Conservation (phyloP, 2,888 invertebrate species). For the Ypsolopha sequella region DNA sequence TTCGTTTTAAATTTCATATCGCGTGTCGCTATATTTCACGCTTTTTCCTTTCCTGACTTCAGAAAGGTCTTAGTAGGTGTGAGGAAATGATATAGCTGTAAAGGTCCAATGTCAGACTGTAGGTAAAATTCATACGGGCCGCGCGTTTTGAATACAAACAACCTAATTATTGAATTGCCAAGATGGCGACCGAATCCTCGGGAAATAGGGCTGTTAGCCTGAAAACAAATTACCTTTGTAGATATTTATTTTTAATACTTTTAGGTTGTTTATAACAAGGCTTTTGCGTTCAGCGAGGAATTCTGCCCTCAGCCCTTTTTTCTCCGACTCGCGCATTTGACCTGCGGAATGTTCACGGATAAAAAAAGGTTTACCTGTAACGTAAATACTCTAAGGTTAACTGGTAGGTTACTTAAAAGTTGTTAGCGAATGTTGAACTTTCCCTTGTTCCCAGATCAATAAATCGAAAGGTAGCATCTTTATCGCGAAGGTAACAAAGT, state of each 20-base stretch:
- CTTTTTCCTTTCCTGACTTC: slow-evolving; percentile 18
- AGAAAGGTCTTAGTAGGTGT: slow-evolving; percentile 36
- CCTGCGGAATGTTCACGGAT: too few relatives aligned
- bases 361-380: too few relatives aligned
- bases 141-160: slow-evolving; percentile 58
- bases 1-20: slow-evolving; percentile 47
- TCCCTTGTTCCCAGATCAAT: slow-evolving; percentile 32
- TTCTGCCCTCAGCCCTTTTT: too few relatives aligned
- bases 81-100: slow-evolving; percentile 62
- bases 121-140: slow-evolving; percentile 65
- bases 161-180: slow-evolving; percentile 55
- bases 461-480: slow-evolving; percentile 62
- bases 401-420: too few relatives aligned
- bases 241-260: too few relatives aligned
- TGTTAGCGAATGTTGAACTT: too few relatives aligned
- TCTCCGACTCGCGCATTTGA: too few relatives aligned
- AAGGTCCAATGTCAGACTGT: slow-evolving; percentile 69
- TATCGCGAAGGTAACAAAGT: slow-evolving; percentile 51
- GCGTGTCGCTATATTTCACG: slow-evolving; percentile 29
- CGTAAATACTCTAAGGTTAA: too few relatives aligned
- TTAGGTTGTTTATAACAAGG: too few relatives aligned
- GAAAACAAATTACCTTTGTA: slow-evolving; percentile 4
- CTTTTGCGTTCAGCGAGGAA: too few relatives aligned
- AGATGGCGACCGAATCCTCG: slow-evolving; percentile 43
- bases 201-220: not conserved